Evolutionary conservation across 2,888 invertebrate genomes (phyloP), one percentile per base, ranked within the genome.

Genomic region (Pristionchus entomophagus): DNA sequence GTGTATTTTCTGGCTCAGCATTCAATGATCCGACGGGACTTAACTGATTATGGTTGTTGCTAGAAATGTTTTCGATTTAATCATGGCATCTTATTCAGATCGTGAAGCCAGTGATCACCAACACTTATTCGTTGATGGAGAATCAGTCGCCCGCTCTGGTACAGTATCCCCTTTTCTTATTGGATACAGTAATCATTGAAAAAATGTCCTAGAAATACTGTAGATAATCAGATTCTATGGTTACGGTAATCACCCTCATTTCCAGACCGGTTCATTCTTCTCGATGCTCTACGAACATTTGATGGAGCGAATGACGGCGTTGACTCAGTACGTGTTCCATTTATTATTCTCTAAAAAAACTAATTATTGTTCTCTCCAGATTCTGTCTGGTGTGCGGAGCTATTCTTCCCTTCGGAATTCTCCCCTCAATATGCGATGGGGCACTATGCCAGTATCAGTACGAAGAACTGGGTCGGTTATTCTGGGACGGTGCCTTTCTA

Each of bases 391-490:
- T 80, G 6, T 80, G 80, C 35, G 80, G 80, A 14, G 49, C 3
- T 5, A 53, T 53, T 12, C 53, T 80, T 19, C 12, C 26, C 12
- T 51, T 53, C 0, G 51, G 80, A n/a, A 14, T 80, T n/a, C 35
- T 80, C 35, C 80, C 49, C 3, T 80, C 80, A 4, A 80, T 80
- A 29, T 80, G 80, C 32, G 80, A 80, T 32, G 35, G 80, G 32
- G 51, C 29, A 10, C 53, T 80, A 0, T 80, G 80, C 12, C 32
- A 35, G 10, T 80, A 80, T 80, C 80, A 80, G 53, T 80, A 80
- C 32, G 53, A 80, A 35, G 80, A 80, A 80, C 80, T 80, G 32
- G 41, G 80, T 80, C 26, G 53, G 80, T 45, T 45, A 45, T 14
- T 45, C 14, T 45, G 45, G 45, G 59, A 59, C 26, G 26, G 12